A percentile compares a stretch with the other conserved stretches of the same genome.
Conservation (phyloP, 2,888 invertebrate species). For the Drosophila pseudotakahashii region DNA sequence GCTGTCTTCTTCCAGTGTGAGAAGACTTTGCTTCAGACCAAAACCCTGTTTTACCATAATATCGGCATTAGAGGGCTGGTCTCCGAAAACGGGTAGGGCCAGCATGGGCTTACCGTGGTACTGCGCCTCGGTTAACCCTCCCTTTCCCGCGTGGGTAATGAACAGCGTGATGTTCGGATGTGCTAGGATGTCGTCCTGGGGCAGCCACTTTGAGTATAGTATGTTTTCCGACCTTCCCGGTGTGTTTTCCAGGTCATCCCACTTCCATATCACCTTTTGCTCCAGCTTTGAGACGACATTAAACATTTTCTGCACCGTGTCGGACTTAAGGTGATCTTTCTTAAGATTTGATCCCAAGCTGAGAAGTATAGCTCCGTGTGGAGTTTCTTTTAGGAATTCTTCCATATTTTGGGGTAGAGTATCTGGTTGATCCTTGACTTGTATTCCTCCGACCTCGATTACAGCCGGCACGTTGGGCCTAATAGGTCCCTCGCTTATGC, state of each 20-base stretch:
- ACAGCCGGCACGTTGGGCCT: constrained; percentile 78
- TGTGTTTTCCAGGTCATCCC: constrained; percentile 86
- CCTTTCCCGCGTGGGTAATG: constrained; percentile 88
- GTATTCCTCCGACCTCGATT: constrained; percentile 82
- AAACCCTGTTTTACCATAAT: constrained; percentile 67
- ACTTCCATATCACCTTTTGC: constrained; percentile 89
- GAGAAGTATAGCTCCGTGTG: constrained; percentile 84
- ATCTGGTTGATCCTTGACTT: constrained; percentile 77
- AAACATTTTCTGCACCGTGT: constrained; percentile 85
- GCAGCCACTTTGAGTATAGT: constrained; percentile 87
- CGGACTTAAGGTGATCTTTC: constrained; percentile 83
- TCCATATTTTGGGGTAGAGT: constrained; percentile 80
- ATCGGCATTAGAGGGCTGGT: constrained; percentile 75
- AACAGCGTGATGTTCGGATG: constrained; percentile 87
- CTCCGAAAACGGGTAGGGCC: constrained; percentile 80
- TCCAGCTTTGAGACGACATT: constrained; percentile 87
- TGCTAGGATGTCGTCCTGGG: constrained; percentile 88
- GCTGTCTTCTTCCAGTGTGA: constrained; percentile 57
- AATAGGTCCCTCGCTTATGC: constrained; percentile 77
- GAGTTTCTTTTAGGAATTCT: constrained; percentile 76
- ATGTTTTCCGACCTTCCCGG: constrained; percentile 84
- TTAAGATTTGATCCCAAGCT: constrained; percentile 84
- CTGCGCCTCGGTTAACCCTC: constrained; percentile 87
- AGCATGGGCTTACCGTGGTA: constrained; percentile 86
- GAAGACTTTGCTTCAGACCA: constrained; percentile 62